These are phyloP conservation scores for Orchesellides sinensis DNA, from an alignment of 2,888 invertebrate genomes.

Conservation along the genomic window DNA sequence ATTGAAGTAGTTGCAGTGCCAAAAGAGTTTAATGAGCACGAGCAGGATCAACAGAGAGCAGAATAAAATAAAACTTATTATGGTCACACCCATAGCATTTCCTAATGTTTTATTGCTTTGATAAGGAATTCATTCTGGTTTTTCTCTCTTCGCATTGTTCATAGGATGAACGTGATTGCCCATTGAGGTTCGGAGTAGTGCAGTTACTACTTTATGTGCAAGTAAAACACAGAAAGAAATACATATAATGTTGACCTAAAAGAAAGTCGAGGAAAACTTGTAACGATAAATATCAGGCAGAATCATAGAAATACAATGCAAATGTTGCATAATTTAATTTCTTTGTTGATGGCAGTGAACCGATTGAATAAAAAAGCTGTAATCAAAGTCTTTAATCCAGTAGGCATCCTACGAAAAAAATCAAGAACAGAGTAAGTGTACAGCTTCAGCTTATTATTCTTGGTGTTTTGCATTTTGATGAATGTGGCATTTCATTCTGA, in stretches of 20 bases:
- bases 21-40: constrained; percentile 56
- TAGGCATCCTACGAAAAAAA: neutral
- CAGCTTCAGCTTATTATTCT: constrained; percentile 14
- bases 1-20: constrained; percentile 17
- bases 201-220: neutral
- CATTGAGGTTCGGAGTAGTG: neutral
- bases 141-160: neutral
- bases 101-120: constrained; percentile 59
- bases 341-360: constrained; percentile 1
- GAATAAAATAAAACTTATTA: constrained; percentile 36
- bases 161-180: neutral
- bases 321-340: constrained; percentile 31
- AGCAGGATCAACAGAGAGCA: constrained; percentile 24
- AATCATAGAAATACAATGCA: constrained; percentile 13
- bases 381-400: constrained; percentile 10
- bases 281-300: constrained; percentile 5
- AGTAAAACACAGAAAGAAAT: neutral
- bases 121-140: constrained; percentile 53
- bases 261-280: neutral
- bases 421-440: neutral
- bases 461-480: constrained; percentile 34
- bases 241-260: constrained; percentile 7
- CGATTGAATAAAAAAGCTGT: neutral
- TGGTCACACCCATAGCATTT: constrained; percentile 63
- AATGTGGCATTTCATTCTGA: constrained; percentile 35